phyloP scores from a whole-genome alignment of 2,797 vertebrate genomes.

The Alauda arvensis region DNA sequence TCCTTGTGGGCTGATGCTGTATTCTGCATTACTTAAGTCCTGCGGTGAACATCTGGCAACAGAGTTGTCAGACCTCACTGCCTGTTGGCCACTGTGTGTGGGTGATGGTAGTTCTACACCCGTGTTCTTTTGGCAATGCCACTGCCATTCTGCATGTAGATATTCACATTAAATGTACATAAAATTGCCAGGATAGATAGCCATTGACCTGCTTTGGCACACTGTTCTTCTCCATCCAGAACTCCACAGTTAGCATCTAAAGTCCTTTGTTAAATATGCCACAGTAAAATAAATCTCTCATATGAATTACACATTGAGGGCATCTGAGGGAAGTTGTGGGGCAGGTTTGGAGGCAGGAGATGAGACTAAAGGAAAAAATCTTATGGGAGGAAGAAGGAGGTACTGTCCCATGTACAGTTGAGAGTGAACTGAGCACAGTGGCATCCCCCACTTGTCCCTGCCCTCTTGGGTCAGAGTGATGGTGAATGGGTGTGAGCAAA shows the following conservation, averaged over 20 bases:
- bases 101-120: background rate
- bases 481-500: background rate
- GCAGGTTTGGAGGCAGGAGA: background rate
- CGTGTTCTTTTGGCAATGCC: background rate
- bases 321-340: background rate
- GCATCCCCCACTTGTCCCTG: background rate
- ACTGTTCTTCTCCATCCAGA: background rate
- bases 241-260: background rate
- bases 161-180: background rate
- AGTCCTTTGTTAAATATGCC: background rate
- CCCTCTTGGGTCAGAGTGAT: background rate
- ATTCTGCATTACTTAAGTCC: background rate
- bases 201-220: background rate
- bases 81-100: background rate
- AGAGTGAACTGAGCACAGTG: background rate
- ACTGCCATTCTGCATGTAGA: slow-evolving; percentile 2
- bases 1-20: background rate
- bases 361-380: background rate
- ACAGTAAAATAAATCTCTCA: background rate
- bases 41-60: background rate
- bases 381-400: background rate
- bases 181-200: background rate
- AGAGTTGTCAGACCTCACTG: background rate
- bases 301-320: background rate
- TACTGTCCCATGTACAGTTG: background rate